phyloP scores from a whole-genome alignment of 1,140 invertebrate species.

The Chelonus insularis region DNA sequence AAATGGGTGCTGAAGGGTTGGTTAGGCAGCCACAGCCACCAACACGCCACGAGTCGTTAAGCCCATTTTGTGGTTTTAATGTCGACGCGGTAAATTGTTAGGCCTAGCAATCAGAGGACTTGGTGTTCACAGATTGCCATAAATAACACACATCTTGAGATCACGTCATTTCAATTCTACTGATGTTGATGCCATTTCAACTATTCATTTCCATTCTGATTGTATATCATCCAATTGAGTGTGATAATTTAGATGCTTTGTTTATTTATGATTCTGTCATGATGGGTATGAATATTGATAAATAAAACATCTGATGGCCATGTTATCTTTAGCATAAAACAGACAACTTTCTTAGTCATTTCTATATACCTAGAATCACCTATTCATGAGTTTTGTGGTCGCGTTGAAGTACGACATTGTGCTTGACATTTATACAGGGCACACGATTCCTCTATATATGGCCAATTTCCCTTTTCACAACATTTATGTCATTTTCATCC shows the following conservation, averaged over 20 bases:
- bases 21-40: conserved; percentile 33
- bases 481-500: background rate
- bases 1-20: conserved; percentile 26
- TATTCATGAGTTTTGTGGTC: too few relatives aligned
- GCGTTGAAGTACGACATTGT: background rate
- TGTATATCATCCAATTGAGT: background rate
- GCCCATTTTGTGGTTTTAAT: conserved; percentile 37
- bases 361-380: too few relatives aligned
- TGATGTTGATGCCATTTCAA: background rate
- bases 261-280: too few relatives aligned
- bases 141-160: background rate
- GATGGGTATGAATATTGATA: background rate
- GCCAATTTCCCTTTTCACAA: background rate
- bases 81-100: conserved; percentile 32
- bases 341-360: too few relatives aligned
- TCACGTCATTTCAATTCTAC: background rate
- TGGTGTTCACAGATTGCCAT: background rate
- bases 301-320: background rate
- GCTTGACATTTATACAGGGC: background rate
- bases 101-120: background rate
- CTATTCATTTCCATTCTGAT: background rate
- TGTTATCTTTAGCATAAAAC: too few relatives aligned
- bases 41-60: conserved; percentile 37
- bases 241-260: background rate
- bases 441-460: background rate